A percentile compares a stretch with the other conserved stretches of the same genome.
Evolutionary conservation across 92 coral and sea anemone species (phyloP).

Genomic region (Parazoanthus swiftii): DNA sequence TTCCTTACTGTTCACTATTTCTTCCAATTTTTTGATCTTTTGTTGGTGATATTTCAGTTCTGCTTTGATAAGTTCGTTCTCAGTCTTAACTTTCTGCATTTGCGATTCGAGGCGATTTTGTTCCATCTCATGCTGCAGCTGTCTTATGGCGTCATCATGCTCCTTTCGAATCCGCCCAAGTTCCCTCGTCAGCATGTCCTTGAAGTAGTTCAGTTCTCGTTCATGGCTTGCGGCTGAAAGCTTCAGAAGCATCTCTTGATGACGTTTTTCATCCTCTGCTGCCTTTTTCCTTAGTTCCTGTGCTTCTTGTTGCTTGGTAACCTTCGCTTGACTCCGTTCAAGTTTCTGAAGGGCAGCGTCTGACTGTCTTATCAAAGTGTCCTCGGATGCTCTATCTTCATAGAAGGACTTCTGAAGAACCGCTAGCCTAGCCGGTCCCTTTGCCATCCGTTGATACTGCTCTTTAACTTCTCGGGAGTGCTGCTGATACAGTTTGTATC

Average conservation of each 20-base stretch:
- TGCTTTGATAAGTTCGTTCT: background rate
- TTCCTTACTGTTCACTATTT: background rate
- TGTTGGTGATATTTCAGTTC: background rate
- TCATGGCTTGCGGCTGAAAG: background rate
- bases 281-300: background rate
- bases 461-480: slow-evolving; percentile 2
- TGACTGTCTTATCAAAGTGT: slow-evolving; percentile 1
- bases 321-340: slow-evolving; percentile 1
- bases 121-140: background rate
- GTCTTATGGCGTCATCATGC: slow-evolving; percentile 2
- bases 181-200: slow-evolving; percentile 4
- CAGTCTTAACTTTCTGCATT: background rate
- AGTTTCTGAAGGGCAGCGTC: slow-evolving; percentile 6
- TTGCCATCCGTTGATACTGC: background rate
- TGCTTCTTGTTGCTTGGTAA: background rate
- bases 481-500: background rate
- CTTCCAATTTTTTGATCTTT: background rate
- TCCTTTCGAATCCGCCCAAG: slow-evolving; percentile 9
- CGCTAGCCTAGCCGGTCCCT: background rate
- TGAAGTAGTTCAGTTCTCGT: slow-evolving; percentile 7
- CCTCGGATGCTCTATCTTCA: slow-evolving; percentile 2
- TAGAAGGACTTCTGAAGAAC: slow-evolving; percentile 2
- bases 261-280: background rate
- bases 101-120: background rate
- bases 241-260: background rate